Evolutionary conservation across 2,888 invertebrate species (phyloP), one percentile per base, ranked within the genome.

Genomic region (Zootermopsis nevadensis): DNA sequence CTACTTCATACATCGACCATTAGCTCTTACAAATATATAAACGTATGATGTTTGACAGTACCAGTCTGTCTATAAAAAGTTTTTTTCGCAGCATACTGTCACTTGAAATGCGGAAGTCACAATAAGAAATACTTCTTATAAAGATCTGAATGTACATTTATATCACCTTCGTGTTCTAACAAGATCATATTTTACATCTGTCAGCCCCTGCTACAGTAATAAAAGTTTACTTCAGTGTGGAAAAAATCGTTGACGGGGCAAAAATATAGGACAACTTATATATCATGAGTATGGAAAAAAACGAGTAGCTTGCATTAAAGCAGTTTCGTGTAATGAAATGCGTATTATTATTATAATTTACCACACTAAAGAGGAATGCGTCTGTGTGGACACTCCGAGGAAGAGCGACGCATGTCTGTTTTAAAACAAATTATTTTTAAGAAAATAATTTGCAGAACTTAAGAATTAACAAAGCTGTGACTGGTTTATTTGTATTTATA

Each of bases 251-350:
- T 12, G 69, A 22, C 24, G 3, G 31, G 22, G 69, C 30, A 19
- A 33, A 69, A 69, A 69, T 69, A 31, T 4, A 69, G 69, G 19
- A 1, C 31, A 22, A 22, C 31, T 33, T 12, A 31, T 69, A 69
- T 15, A 69, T 69, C 69, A 69, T 33, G 31, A 27, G 27, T 69
- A 33, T 33, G 69, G 33, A 30, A 69, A 69, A 33, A 69, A 69
- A 33, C 15, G 33, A 6, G 0, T 8, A n/a, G 27, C 60, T 60
- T 60, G 33, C 69, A 69, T 69, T 69, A 69, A 69, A 27, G 33
- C 31, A 33, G 33, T 15, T 7, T 1, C 22, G 15, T 33, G 69
- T 69, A 31, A 33, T 69, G 33, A 33, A 15, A 60, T 60, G n/a
- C n/a, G n/a, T n/a, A 60, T 8, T 8, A 60, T 60, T 60, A n/a